phyloP scores from a whole-genome alignment of 2,888 invertebrate genomes.

The Eugnorisma glareosa region DNA sequence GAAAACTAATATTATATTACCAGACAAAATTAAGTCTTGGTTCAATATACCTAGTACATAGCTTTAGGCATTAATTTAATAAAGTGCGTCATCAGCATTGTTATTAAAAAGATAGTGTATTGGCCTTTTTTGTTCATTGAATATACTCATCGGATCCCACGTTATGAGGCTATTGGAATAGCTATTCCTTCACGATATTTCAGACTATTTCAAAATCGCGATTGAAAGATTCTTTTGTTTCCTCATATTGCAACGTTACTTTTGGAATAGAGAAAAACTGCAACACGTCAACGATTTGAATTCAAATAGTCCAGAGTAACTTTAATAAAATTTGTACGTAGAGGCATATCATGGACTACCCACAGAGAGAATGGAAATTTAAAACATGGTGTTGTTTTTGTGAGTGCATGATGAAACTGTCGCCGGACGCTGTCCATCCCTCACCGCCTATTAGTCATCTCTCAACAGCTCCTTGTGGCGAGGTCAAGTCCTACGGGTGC shows the following conservation, averaged over 20 bases:
- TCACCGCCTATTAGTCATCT: conserved; percentile 52
- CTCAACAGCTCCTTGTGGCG: conserved; percentile 30
- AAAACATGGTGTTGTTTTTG: conserved; percentile 11
- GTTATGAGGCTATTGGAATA: background rate
- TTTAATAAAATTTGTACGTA: background rate
- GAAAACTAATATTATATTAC: conserved; percentile 9
- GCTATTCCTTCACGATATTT: background rate
- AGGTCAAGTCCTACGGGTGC: conserved; percentile 58
- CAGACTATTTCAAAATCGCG: background rate
- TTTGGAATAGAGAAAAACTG: background rate
- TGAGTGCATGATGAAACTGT: conserved; percentile 21
- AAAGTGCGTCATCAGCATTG: conserved; percentile 14
- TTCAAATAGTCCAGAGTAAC: background rate
- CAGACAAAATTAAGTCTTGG: conserved; percentile 13
- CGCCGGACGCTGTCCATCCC: conserved; percentile 42
- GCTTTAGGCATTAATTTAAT: conserved; percentile 16
- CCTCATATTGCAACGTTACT: background rate
- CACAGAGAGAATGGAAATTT: conserved; percentile 5
- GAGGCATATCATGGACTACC: background rate
- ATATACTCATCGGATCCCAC: background rate
- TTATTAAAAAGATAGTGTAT: background rate
- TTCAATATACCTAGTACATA: conserved; percentile 12
- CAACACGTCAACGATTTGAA: background rate
- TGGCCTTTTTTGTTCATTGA: background rate
- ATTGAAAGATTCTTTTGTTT: background rate